phyloP scores from a whole-genome alignment of 2,797 vertebrate species.

The Masticophis lateralis region DNA sequence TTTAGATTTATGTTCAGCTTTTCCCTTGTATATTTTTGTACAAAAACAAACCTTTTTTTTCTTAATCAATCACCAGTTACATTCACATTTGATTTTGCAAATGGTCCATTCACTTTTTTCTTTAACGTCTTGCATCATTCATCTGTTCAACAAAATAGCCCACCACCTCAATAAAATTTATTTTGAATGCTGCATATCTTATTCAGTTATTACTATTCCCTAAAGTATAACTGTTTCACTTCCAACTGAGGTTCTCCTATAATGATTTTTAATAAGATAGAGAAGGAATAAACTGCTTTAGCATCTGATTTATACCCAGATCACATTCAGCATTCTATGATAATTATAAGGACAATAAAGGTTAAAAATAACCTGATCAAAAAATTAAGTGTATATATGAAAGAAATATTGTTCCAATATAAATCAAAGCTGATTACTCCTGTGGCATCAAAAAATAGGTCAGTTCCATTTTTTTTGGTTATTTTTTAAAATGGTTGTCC shows the following conservation, averaged over 20 bases:
- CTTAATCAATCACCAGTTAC: background rate
- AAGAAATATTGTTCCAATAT: constrained; percentile 23
- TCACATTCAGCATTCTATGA: background rate
- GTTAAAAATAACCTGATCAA: constrained; percentile 41
- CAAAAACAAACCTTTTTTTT: background rate
- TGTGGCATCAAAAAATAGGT: constrained; percentile 44
- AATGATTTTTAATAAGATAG: background rate
- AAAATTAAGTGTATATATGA: constrained; percentile 44
- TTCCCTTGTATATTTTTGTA: background rate
- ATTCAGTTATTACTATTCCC: background rate
- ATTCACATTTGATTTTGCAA: background rate
- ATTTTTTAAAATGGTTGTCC: background rate
- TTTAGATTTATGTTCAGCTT: background rate
- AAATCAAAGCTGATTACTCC: constrained; percentile 45
- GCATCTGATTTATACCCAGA: background rate
- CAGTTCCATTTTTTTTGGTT: constrained; percentile 40
- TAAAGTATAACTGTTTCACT: background rate
- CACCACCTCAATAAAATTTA: background rate
- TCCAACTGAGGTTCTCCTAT: background rate
- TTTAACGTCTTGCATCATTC: background rate
- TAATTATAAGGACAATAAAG: background rate
- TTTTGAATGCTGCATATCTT: background rate
- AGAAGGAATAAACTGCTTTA: background rate
- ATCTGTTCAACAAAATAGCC: background rate
- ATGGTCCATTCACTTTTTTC: background rate